phyloP scores from a whole-genome alignment of 1,140 invertebrate species.

The Brachionus koreanus region DNA sequence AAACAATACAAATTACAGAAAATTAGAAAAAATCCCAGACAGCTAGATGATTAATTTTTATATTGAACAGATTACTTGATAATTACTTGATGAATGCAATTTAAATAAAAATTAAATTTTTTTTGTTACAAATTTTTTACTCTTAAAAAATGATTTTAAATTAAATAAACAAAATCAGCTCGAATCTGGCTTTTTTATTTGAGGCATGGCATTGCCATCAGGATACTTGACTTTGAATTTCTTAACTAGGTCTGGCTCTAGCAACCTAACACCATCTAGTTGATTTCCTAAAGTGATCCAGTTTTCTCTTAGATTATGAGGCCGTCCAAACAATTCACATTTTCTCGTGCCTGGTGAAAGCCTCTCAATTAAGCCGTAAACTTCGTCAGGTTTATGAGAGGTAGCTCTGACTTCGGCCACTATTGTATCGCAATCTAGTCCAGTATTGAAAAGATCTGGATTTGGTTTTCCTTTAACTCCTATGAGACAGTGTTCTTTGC shows the following conservation, averaged over 20 bases:
- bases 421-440: conserved; percentile 93
- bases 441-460: conserved; percentile 75
- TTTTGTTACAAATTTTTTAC: background rate
- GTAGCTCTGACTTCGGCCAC: conserved; percentile 94
- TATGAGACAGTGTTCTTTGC: conserved; percentile 93
- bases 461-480: conserved; percentile 76
- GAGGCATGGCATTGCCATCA: conserved; percentile 62
- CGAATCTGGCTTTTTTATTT: background rate
- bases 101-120: background rate
- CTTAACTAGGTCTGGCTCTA: conserved; percentile 84
- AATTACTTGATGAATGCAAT: too few relatives aligned
- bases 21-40: conserved; percentile 10
- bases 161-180: background rate
- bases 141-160: background rate
- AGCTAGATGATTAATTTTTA: background rate
- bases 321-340: conserved; percentile 92
- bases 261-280: conserved; percentile 83
- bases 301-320: conserved; percentile 95
- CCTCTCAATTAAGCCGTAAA: conserved; percentile 74
- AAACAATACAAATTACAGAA: background rate
- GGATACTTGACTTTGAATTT: conserved; percentile 86
- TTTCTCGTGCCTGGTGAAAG: conserved; percentile 79
- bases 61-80: too few relatives aligned
- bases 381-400: conserved; percentile 95
- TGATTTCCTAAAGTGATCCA: conserved; percentile 96